These are phyloP conservation scores for Trisateles emortualis DNA, from an alignment of 2,888 invertebrate species.

Conservation along the genomic window DNA sequence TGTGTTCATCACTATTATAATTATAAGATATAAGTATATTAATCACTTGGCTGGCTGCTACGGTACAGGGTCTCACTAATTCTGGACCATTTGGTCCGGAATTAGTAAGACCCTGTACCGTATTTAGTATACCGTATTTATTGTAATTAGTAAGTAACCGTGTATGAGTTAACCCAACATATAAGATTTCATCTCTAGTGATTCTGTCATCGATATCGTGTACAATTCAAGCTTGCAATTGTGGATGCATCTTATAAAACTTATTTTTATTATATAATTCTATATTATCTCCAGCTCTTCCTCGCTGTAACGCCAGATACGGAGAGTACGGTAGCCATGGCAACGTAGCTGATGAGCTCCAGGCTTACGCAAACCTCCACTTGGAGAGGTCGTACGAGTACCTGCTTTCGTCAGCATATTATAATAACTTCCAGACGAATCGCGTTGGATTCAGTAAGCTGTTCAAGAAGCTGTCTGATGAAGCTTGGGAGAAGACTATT, in stretches of 20 bases:
- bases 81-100: too few species aligned
- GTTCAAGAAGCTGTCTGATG: constrained; percentile 91
- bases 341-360: constrained; percentile 72
- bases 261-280: too few species aligned
- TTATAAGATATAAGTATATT: too few species aligned
- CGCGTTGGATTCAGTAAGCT: constrained; percentile 92
- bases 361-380: constrained; percentile 88
- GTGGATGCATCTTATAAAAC: not conserved
- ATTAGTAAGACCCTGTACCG: too few species aligned
- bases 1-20: too few species aligned
- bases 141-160: too few species aligned
- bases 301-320: constrained; percentile 89
- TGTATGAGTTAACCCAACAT: too few species aligned
- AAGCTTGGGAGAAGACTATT: constrained; percentile 91
- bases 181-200: too few species aligned
- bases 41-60: too few species aligned
- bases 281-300: constrained; percentile 58
- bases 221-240: not conserved
- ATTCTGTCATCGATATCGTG: too few species aligned
- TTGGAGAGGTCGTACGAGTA: constrained; percentile 92
- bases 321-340: constrained; percentile 86
- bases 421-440: constrained; percentile 92
- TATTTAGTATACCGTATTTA: too few species aligned
- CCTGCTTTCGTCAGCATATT: constrained; percentile 91
- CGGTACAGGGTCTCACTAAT: too few species aligned